Conservation (phyloP, 2,113 vertebrate species). For the Osmerus eperlanus region DNA sequence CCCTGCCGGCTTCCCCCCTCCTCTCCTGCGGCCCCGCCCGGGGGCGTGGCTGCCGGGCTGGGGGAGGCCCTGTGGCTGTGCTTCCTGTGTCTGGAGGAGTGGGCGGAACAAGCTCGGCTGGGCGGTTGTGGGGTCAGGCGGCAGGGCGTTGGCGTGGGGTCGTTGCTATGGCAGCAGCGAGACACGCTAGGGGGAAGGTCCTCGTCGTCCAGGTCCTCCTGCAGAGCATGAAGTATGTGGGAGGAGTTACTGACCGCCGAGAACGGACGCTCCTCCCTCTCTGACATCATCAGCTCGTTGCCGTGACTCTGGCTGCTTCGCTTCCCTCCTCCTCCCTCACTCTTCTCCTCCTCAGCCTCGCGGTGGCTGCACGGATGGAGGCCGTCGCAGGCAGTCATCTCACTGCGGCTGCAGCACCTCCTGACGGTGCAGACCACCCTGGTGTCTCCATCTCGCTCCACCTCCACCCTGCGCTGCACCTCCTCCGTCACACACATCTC, state of each 20-base stretch:
- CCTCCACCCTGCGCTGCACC: conserved; percentile 50
- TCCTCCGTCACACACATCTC: conserved; percentile 71
- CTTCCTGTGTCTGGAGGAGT: conserved; percentile 28
- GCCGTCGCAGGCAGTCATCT: conserved; percentile 36
- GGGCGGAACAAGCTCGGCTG: not conserved
- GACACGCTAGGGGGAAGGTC: conserved; percentile 57
- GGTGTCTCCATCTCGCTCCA: conserved; percentile 57
- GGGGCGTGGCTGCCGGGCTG: conserved; percentile 19
- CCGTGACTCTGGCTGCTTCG: conserved; percentile 1
- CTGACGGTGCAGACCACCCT: conserved; percentile 62
- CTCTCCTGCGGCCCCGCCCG: not conserved
- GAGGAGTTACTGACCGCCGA: conserved; percentile 61
- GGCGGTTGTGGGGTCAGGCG: not conserved
- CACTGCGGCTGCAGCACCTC: conserved; percentile 55
- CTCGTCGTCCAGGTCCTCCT: conserved; percentile 54
- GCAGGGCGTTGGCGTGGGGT: conserved; percentile 2
- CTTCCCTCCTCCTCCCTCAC: not conserved
- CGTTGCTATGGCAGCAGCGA: conserved; percentile 34
- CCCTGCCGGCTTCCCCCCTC: conserved; percentile 24
- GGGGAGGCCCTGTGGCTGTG: conserved; percentile 12
- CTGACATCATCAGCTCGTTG: conserved; percentile 30
- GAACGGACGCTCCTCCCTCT: conserved; percentile 31
- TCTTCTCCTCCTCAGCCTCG: conserved; percentile 25
- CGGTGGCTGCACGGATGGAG: conserved; percentile 24
- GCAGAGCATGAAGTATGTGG: conserved; percentile 55